These are phyloP conservation scores for Chlorodrepanis virens DNA, from an alignment of 2,113 vertebrate genomes.

Conservation along the genomic window DNA sequence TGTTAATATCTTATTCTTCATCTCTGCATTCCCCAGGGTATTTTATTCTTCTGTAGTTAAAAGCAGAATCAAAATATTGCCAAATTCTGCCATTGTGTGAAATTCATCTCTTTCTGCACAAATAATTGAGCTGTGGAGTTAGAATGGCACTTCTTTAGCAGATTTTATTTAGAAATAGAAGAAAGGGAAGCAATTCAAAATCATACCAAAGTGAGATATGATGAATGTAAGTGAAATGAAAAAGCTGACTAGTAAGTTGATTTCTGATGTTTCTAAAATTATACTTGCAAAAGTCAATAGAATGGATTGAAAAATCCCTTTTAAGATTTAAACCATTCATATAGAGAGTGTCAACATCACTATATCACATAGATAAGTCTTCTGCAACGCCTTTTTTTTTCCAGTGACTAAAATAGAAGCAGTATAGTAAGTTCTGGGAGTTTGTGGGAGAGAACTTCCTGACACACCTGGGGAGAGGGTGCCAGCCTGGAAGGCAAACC, in stretches of 20 bases:
- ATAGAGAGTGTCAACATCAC: background rate
- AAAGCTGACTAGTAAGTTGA: background rate
- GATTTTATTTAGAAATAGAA: background rate
- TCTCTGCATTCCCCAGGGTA: background rate
- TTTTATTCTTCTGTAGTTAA: background rate
- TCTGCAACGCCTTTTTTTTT: background rate
- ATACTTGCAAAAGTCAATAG: background rate
- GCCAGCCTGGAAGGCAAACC: background rate
- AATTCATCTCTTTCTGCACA: background rate
- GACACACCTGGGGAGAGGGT: background rate
- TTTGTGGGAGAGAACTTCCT: background rate
- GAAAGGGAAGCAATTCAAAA: background rate
- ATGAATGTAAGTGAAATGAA: background rate
- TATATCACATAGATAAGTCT: background rate
- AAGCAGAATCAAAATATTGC: constrained; percentile 2
- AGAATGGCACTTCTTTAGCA: background rate
- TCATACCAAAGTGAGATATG: background rate
- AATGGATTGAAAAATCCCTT: background rate
- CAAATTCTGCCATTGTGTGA: background rate
- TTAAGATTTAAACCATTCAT: background rate
- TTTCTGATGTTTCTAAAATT: background rate
- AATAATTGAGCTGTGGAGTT: background rate
- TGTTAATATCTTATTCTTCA: background rate
- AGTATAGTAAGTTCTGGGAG: background rate
- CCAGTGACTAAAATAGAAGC: background rate